Conservation (phyloP, 2,888 invertebrate genomes). For the Xanthia togata region DNA sequence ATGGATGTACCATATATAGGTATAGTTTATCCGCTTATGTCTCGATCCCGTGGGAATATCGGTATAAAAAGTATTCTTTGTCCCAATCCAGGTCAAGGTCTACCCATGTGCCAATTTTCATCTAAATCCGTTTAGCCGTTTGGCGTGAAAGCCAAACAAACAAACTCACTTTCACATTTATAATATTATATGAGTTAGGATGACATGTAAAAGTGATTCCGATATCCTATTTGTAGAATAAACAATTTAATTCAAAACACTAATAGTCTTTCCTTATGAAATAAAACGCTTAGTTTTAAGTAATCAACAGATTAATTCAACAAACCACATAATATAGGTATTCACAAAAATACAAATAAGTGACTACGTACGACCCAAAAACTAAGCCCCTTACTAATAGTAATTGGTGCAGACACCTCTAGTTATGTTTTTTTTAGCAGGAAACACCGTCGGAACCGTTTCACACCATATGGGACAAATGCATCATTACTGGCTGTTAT, state of each 20-base stretch:
- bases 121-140: too few species aligned
- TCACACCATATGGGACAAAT: slow-evolving; percentile 80
- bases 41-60: too few species aligned
- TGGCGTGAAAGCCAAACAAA: too few species aligned
- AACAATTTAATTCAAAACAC: not conserved
- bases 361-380: not conserved
- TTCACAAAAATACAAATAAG: not conserved
- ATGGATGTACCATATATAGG: too few species aligned
- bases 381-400: slow-evolving; percentile 26
- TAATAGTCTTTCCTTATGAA: not conserved
- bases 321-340: not conserved
- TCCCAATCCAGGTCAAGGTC: too few species aligned
- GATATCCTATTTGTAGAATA: too few species aligned
- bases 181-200: too few species aligned
- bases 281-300: not conserved
- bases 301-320: not conserved
- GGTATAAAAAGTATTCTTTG: too few species aligned
- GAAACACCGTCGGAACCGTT: slow-evolving; percentile 46
- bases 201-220: too few species aligned
- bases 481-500: slow-evolving; percentile 70
- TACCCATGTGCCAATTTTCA: too few species aligned
- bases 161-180: too few species aligned
- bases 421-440: slow-evolving; percentile 49
- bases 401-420: slow-evolving; percentile 59
- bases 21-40: too few species aligned